phyloP scores from a whole-genome alignment of 2,797 vertebrate genomes.

The Lutjanus campechanus region DNA sequence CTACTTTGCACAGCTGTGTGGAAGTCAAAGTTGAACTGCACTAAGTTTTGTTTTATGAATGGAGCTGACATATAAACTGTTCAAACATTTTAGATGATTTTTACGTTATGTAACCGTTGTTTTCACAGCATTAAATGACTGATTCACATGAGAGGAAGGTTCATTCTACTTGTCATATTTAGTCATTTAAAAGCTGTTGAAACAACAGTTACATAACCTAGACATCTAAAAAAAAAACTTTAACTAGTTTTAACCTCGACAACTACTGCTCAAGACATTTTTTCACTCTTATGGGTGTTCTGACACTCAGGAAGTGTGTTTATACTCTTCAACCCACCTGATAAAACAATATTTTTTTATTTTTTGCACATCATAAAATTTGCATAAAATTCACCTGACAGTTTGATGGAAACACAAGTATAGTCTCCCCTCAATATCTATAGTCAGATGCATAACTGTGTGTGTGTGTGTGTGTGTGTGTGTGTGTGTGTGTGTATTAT shows the following conservation, averaged over 20 bases:
- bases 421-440: not conserved
- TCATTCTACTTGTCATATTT: not conserved
- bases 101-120: not conserved
- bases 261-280: not conserved
- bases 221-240: not conserved
- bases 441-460: too few relatives aligned
- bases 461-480: not conserved
- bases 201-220: not conserved
- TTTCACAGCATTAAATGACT: not conserved
- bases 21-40: too few relatives aligned
- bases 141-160: not conserved
- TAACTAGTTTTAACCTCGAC: not conserved
- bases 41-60: not conserved
- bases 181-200: not conserved
- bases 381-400: slow-evolving; percentile 33
- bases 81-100: not conserved
- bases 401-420: not conserved
- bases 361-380: slow-evolving; percentile 9
- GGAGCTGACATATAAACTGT: not conserved
- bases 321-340: slow-evolving; percentile 5
- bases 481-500: not conserved
- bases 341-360: not conserved
- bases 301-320: not conserved
- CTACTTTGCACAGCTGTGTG: too few relatives aligned
- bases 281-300: not conserved